These are phyloP conservation scores for Pogonocichla stellata DNA, from an alignment of 2,113 vertebrate species.

Conservation along the genomic window DNA sequence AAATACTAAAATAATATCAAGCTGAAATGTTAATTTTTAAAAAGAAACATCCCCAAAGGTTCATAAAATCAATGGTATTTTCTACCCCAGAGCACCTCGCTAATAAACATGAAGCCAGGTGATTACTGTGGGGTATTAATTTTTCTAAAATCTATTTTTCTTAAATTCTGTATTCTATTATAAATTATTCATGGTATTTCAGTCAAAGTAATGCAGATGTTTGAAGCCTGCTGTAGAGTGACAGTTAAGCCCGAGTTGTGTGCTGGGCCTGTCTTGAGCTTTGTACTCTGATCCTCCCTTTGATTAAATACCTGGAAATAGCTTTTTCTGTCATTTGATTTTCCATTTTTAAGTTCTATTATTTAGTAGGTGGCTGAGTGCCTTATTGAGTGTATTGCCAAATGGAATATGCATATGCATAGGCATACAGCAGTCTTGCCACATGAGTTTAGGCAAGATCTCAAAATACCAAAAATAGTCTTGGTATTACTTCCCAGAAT, in stretches of 20 bases:
- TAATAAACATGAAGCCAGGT: constrained; percentile 37
- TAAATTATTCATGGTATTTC: constrained; percentile 70
- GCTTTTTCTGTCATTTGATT: constrained; percentile 71
- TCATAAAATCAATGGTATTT: constrained; percentile 69
- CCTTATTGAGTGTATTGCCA: constrained; percentile 48
- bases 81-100: constrained; percentile 12
- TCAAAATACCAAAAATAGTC: constrained; percentile 74
- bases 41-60: constrained; percentile 69
- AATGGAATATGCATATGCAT: constrained; percentile 70
- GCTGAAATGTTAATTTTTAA: constrained; percentile 78
- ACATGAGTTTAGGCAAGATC: constrained; percentile 69
- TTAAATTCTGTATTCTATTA: constrained; percentile 55
- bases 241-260: constrained; percentile 60
- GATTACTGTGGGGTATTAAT: constrained; percentile 36
- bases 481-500: constrained; percentile 66
- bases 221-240: constrained; percentile 69
- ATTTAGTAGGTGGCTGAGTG: constrained; percentile 64
- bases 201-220: constrained; percentile 77
- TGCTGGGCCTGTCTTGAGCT: constrained; percentile 49
- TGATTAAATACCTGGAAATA: constrained; percentile 66
- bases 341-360: constrained; percentile 73
- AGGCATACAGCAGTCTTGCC: constrained; percentile 64
- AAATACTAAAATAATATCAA: constrained; percentile 85
- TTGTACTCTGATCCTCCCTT: constrained; percentile 39
- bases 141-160: constrained; percentile 29